Base-by-base conservation (phyloP, 2,888 invertebrate genomes). In the Eristalinus aeneus region DNA sequence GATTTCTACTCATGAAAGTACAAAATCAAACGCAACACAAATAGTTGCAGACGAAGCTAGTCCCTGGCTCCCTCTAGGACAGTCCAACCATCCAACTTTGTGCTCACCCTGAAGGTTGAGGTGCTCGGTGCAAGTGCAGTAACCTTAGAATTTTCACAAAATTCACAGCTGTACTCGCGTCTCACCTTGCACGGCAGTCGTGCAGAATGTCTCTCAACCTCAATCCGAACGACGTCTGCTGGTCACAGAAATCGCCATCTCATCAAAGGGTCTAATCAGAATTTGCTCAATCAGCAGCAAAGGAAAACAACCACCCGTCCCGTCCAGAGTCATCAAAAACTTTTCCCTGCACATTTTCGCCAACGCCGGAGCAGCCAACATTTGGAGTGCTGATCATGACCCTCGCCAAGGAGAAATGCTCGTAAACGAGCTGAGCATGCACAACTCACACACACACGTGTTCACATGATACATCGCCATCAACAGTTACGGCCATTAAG, bases 401-500 rank as follows among this genome's bases (percentile, higher is more conserved):
- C 77, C 82, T 58, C 69, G 36, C 77, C 77, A 73, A 74, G 77
- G 81, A 85, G 85, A 81, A 85, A 85, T n/a, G n/a, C n/a, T n/a
- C n/a, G n/a, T 72, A 85, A 85, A 85, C 85, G 63, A 76, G 56
- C 72, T 46, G 0, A 12, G 34, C 71, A 76, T 23, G 56, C 75
- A 53, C 16, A 9, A 53, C 16, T 4, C 27, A 20, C 53, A 6
- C 73, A 74, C n/a, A 58, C n/a, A 23, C 23, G 58, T 8, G 64
- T 34, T 10, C 16, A 39, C 71, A 76, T 67, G 58, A 75, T 56
- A 67, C 78, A 78, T 73, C 79, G 53, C 63, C 82, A 82, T 73
- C 77, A 86, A 82, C 86, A 82, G 77, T 86, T 78, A 82, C 54
- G 68, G 73, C 77, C 82, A 82, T 86, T 82, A 86, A 86, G 71